Evolutionary conservation across 1,140 invertebrate genomes (phyloP), one percentile per base, ranked within the genome.

Genomic region (Drosophila suzukii): DNA sequence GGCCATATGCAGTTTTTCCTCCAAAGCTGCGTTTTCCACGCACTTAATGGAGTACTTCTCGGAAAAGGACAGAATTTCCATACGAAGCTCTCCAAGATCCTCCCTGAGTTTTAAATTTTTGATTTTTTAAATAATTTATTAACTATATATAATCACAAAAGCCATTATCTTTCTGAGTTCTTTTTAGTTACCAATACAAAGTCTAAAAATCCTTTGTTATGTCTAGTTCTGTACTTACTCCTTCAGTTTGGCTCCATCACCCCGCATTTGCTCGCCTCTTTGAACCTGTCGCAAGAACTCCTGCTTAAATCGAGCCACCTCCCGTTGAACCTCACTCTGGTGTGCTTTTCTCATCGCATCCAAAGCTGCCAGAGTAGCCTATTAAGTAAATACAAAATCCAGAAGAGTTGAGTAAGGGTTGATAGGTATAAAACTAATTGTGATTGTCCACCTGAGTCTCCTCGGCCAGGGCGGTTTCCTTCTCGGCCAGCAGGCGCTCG

Each of bases 281-380:
- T 91, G 94, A 81, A 95, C 94, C 89, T 96, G 95, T 53, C 95
- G 94, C n/a, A 96, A 92, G 86, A 97, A 97, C 91, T 97, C 96
- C 58, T 96, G 94, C 91, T 98, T 97, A 91, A 98, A 97, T 90
- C 96, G 96, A 13, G 96, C 94, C 12, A 98, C 96, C 93, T 98
- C 96, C 51, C 96, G 95, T 80, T 97, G 96, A 24, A 98, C 96
- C 91, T 98, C 97, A 72, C 95, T 96, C 93, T 98, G 97, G 92
- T 98, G 97, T 1, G 97, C 97, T 92, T 98, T 98, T 43, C 97
- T 94, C 96, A 98, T 98, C 4, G 97, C 97, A 92, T 98, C 97
- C 57, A 98, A 92, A 13, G 97, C 97, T 71, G 95, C 94, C 55
- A 96, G 86, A 30, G 96, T 96, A 5, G 95, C 95, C 91, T 92